These are phyloP conservation scores for Pachyseris speciosa DNA, from an alignment of 64 coral and sea anemone genomes.

Conservation along the genomic window DNA sequence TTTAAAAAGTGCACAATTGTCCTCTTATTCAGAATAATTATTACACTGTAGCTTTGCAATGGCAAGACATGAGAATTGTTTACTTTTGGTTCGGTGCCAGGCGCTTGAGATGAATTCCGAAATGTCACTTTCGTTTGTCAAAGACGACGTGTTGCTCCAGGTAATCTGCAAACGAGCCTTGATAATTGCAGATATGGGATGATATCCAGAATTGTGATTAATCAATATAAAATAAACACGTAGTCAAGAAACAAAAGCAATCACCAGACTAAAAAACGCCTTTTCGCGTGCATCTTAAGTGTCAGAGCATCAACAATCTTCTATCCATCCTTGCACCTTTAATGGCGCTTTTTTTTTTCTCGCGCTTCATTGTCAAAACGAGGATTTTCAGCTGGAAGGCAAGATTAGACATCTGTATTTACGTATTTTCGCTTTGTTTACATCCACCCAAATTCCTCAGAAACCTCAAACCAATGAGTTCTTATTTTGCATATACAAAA, in stretches of 20 bases:
- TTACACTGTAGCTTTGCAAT: not conserved
- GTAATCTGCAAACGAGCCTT: not conserved
- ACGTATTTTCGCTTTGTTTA: not conserved
- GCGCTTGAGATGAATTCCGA: not conserved
- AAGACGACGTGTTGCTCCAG: not conserved
- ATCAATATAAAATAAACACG: not conserved
- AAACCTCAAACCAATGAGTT: not conserved
- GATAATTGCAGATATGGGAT: not conserved
- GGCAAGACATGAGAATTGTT: not conserved
- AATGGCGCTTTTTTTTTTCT: too few species aligned
- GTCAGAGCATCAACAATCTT: not conserved
- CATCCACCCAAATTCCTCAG: not conserved
- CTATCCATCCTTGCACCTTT: too few species aligned
- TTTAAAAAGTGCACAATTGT: too few species aligned
- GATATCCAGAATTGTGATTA: not conserved
- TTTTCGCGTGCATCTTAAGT: not conserved
- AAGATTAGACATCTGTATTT: not conserved
- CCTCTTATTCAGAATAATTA: not conserved
- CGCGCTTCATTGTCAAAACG: too few species aligned
- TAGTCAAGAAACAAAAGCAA: not conserved
- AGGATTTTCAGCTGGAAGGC: not conserved
- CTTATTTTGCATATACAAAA: not conserved
- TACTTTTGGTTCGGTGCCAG: not conserved
- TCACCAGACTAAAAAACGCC: not conserved
- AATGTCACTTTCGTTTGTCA: not conserved